A percentile compares a stretch with the other conserved stretches of the same genome.
Evolutionary conservation across 2,113 vertebrate genomes (phyloP).

Genomic region (Tylochromis polylepis): DNA sequence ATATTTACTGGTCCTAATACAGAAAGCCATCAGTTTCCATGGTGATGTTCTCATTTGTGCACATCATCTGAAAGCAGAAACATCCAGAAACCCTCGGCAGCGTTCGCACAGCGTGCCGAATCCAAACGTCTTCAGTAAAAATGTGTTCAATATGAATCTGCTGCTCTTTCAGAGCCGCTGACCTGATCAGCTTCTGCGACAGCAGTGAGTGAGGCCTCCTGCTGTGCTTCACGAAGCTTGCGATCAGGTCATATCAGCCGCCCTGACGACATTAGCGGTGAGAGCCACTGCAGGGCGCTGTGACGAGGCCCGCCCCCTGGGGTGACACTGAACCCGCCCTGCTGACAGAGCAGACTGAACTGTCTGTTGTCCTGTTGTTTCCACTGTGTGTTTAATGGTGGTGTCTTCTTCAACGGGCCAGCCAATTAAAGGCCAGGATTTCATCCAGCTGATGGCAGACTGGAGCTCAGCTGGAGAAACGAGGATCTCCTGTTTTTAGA

Average conservation of each 20-base stretch:
- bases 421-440: slow-evolving; percentile 22
- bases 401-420: background rate
- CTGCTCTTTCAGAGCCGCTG: too few species aligned
- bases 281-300: background rate
- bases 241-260: too few species aligned
- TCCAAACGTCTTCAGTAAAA: too few species aligned
- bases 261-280: too few species aligned
- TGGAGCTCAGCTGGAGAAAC: background rate
- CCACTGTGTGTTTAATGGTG: background rate
- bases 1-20: background rate
- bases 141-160: too few species aligned
- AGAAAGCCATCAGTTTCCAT: background rate
- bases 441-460: background rate
- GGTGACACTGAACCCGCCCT: slow-evolving; percentile 17
- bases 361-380: background rate
- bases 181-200: too few species aligned
- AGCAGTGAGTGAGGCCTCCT: too few species aligned
- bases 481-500: background rate
- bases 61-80: background rate
- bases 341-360: background rate
- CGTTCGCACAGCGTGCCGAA: background rate
- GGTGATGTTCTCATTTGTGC: background rate
- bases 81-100: background rate
- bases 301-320: background rate
- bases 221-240: too few species aligned